Evolutionary conservation across 2,113 vertebrate genomes (phyloP).

Genomic region (Sterrhoptilus dennistouni): DNA sequence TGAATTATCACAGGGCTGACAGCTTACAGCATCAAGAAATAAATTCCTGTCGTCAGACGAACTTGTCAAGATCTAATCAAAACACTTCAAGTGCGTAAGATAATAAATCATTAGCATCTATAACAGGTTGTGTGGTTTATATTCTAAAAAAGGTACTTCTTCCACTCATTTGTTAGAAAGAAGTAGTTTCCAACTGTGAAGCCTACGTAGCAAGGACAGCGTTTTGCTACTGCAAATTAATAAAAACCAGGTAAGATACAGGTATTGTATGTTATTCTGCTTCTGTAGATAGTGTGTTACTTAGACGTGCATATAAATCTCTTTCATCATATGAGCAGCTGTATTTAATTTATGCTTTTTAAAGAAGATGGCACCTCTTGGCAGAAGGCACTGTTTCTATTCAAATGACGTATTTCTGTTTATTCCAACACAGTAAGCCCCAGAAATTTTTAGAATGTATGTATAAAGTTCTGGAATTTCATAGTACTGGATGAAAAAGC

Average conservation of each 20-base stretch:
- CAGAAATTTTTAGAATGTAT: neutral
- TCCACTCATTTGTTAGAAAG: neutral
- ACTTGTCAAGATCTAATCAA: constrained; percentile 63
- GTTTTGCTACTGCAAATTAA: neutral
- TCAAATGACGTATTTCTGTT: neutral
- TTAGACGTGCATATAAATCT: neutral
- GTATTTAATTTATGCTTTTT: neutral
- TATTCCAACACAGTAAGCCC: neutral
- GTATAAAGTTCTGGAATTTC: neutral
- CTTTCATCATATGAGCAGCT: neutral
- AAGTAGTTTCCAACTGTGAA: neutral
- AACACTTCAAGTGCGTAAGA: constrained; percentile 60
- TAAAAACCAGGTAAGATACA: neutral
- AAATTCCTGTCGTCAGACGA: constrained; percentile 46
- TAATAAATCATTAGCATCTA: constrained; percentile 63
- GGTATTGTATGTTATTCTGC: neutral
- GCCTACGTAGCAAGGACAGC: neutral
- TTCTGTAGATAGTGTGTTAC: neutral
- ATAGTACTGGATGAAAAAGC: neutral
- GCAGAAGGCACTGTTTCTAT: neutral
- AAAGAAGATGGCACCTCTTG: neutral
- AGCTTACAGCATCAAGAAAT: constrained; percentile 45
- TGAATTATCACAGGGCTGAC: constrained; percentile 42
- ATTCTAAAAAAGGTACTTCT: constrained; percentile 37
- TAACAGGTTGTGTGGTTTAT: constrained; percentile 42